These are phyloP conservation scores for Leucopsar rothschildi DNA, from an alignment of 2,113 vertebrate species.

Conservation along the genomic window DNA sequence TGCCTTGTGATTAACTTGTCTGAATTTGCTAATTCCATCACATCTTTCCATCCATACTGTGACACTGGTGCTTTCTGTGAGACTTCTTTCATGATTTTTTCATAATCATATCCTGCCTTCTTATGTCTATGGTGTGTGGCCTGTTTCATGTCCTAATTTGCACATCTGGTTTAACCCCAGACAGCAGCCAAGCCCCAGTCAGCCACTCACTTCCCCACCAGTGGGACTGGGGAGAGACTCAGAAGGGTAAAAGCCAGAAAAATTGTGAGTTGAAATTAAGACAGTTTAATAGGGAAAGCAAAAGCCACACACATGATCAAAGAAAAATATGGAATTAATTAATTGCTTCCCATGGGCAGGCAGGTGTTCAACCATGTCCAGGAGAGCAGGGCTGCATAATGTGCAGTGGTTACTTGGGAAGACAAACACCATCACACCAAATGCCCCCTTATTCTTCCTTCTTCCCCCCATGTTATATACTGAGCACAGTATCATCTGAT, in stretches of 20 bases:
- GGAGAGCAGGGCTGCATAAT: neutral
- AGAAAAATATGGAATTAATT: neutral
- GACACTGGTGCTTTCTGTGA: neutral
- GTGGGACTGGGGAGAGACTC: neutral
- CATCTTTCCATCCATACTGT: neutral
- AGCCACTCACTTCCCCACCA: neutral
- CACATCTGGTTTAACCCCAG: neutral
- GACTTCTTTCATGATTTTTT: neutral
- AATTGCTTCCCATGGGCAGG: neutral
- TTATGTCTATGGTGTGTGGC: rapidly evolving
- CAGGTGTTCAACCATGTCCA: neutral
- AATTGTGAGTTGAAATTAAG: neutral
- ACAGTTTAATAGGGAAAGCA: neutral
- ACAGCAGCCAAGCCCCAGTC: neutral
- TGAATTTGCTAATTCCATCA: neutral
- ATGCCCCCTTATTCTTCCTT: neutral
- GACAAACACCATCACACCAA: neutral
- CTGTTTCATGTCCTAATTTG: neutral
- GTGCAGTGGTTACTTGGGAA: neutral
- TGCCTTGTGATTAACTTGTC: neutral
- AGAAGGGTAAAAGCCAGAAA: neutral
- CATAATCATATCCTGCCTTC: neutral
- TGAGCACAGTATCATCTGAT: too few species aligned
- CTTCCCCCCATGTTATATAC: neutral
- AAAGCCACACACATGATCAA: neutral